Evolutionary conservation across 2,797 vertebrate species (phyloP), one percentile per base, ranked within the genome.

Genomic region (Chaetodon trifasciatus): DNA sequence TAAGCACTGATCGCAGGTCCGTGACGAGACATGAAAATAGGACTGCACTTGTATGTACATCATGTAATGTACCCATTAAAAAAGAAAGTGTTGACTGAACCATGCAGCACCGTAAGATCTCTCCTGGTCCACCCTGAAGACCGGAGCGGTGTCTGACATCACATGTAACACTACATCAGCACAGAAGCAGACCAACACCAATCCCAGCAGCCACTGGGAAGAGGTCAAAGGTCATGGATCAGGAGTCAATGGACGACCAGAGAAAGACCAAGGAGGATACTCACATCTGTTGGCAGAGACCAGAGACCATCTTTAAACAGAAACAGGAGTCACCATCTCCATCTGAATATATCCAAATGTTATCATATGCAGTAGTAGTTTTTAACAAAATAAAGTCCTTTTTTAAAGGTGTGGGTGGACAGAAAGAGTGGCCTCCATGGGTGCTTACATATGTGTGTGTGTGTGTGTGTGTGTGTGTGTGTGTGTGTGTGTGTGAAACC

Each of bases 401-500:
- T 46, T 50, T 52, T 17, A 11, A 37, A n/a, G 13, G 35, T 60
- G 4, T 46, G 4, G 40, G 1, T 37, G 23, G 23, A 72, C 9
- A 37, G 23, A 58, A 23, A 56, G 21, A 47, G 16, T 39, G 49
- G 10, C 16, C 21, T 46, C 11, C 1, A 0, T 58, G 28, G 23
- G 37, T 46, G 17, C 6, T 44, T 28, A 5, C 6, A 0, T 21
- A 4, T 32, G 6, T 19, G 16, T 35, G 17, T 17, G 32, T 16
- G 15, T 42, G 28, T 76, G 39, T 17, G 16, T 66, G 6, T 16
- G 37, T 40, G 58, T 56, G 47, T 69, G 42, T 42, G 32, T 16
- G 66, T 56, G 47, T 69, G 42, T 42, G 32, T 16, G 66, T 57
- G 21, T 44, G 57, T 67, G 63, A 68, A 78, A 42, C 35, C 80